These are phyloP conservation scores for Paradoxurus hermaphroditus DNA, from an alignment of 2,113 vertebrate species.

Conservation along the genomic window DNA sequence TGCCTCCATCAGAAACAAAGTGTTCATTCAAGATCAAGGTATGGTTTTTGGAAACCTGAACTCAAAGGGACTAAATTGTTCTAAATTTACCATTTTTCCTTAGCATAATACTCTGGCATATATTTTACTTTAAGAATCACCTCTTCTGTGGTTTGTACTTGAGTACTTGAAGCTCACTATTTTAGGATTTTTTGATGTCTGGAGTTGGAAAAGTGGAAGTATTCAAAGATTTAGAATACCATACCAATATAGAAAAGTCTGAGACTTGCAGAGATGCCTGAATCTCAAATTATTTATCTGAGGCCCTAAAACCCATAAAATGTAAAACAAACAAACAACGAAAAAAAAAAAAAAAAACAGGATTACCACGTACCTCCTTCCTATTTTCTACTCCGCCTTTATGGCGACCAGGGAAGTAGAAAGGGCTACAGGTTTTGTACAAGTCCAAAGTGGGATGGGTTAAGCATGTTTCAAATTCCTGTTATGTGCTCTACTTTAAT, in stretches of 20 bases:
- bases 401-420: neutral
- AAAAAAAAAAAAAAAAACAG: neutral
- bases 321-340: neutral
- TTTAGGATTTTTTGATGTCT: neutral
- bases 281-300: neutral
- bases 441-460: neutral
- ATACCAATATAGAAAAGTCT: neutral
- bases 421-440: neutral
- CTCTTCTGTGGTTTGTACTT: neutral
- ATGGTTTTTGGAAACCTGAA: neutral
- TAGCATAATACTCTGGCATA: neutral
- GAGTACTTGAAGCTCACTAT: neutral
- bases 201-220: neutral
- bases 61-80: neutral
- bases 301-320: neutral
- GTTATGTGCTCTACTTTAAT: neutral
- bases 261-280: neutral
- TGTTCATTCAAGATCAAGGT: neutral
- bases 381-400: neutral
- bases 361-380: neutral
- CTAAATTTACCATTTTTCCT: neutral
- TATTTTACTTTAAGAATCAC: neutral
- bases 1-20: neutral
- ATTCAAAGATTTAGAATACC: neutral
- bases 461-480: neutral